These are phyloP conservation scores for Aphyosemion australe DNA, from an alignment of 2,113 vertebrate species.

Conservation along the genomic window DNA sequence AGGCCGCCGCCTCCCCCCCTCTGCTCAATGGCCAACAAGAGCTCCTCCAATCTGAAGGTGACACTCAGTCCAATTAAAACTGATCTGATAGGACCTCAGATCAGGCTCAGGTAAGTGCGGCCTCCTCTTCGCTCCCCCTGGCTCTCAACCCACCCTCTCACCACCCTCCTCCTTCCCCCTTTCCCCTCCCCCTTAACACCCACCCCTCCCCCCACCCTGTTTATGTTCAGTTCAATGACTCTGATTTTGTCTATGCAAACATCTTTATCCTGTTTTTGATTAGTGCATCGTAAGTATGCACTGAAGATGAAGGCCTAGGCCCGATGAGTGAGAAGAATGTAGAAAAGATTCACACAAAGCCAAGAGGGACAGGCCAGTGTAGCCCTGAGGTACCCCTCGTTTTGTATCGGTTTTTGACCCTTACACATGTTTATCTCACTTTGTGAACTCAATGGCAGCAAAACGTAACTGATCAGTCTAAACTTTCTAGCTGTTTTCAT, in stretches of 20 bases:
- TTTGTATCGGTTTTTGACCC: slow-evolving; percentile 84
- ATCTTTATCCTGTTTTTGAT: slow-evolving; percentile 90
- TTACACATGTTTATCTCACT: slow-evolving; percentile 72
- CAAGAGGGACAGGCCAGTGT: slow-evolving; percentile 99
- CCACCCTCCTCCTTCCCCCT: slow-evolving; percentile 76
- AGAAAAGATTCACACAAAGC: slow-evolving; percentile 91
- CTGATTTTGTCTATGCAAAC: slow-evolving; percentile 78
- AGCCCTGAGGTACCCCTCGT: slow-evolving; percentile 97
- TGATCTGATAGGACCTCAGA: slow-evolving; percentile 99
- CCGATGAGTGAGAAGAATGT: slow-evolving; percentile 91
- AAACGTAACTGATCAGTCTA: slow-evolving; percentile 13
- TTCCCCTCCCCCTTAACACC: slow-evolving; percentile 63
- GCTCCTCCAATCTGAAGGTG: slow-evolving; percentile 99
- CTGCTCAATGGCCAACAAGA: slow-evolving; percentile 98
- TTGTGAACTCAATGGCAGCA: slow-evolving; percentile 64
- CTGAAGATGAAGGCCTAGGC: slow-evolving; percentile 97
- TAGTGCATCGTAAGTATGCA: slow-evolving; percentile 99
- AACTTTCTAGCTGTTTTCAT: slow-evolving; percentile 34
- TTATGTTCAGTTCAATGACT: slow-evolving; percentile 84
- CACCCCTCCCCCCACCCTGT: slow-evolving; percentile 83
- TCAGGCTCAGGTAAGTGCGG: slow-evolving; percentile 99
- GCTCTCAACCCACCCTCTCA: slow-evolving; percentile 71
- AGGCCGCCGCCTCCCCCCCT: slow-evolving; percentile 78
- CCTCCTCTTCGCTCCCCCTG: slow-evolving; percentile 86
- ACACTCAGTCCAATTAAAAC: slow-evolving; percentile 99